Evolutionary conservation across 1,140 invertebrate species (phyloP), one percentile per base, ranked within the genome.

Genomic region (Tetragonula clypearis): DNA sequence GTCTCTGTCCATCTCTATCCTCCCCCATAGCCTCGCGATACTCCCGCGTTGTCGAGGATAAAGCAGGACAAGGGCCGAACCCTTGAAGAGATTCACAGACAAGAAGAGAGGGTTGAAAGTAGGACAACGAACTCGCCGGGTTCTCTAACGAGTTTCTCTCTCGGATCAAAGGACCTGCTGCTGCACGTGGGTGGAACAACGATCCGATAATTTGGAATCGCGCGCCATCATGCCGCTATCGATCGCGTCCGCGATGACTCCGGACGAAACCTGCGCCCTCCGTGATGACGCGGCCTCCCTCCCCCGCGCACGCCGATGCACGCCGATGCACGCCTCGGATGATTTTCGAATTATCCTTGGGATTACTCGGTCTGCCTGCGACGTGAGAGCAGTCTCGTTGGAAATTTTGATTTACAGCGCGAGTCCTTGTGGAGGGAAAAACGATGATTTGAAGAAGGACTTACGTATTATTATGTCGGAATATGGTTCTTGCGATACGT

Each of bases 21-120:
- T 8, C 9, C 41, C 0, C 56, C 53, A 9, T 14, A 58, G 53
- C 76, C n/a, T 58, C 62, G n/a, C 23, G 19, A 72, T 49, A 73
- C 58, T 53, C 55, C 0, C 41, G 41, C 66, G 68, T 71, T 35
- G 60, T 66, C 23, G 80, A 71, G 76, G 65, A 85, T 82, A 65
- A 75, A 19, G 66, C 30, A 80, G 71, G 82, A 49, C 53, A 71
- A 69, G 83, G 77, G 79, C 81, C 77, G 79, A 66, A 68, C 80
- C 56, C 41, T 49, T 79, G 68, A 84, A 35, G 75, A 82, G 79
- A 60, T 56, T 75, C 68, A 66, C 19, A 74, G 41, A 66, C 23
- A 49, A 49, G 68, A 77, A 71, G 89, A 88, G 89, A 90, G 89
- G 89, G 84, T 90, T 87, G 87, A 91, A 92, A 89, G 87, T 91